A percentile compares a stretch with the other conserved stretches of the same genome.
Conservation (phyloP, 1,140 invertebrate species). For the Diplogasteroides magnus region DNA sequence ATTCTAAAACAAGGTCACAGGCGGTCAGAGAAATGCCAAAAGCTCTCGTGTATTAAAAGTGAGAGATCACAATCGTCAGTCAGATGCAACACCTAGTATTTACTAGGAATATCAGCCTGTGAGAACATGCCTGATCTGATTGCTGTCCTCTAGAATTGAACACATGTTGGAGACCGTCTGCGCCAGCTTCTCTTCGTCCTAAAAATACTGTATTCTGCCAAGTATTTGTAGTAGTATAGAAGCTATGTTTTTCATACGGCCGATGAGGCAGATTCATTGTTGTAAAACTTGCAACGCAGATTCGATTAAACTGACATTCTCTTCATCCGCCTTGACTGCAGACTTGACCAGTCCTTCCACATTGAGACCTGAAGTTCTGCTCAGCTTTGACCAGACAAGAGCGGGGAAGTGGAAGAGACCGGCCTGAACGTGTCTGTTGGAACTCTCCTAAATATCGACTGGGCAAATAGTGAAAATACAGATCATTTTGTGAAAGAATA, state of each 20-base stretch:
- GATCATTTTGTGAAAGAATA: no score
- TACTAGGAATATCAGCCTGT: constrained; percentile 12
- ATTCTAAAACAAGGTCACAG: not conserved
- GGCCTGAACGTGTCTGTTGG: no score
- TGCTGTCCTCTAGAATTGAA: constrained; percentile 37
- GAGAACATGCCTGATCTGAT: constrained; percentile 35
- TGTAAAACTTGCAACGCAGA: not conserved
- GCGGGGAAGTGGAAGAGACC: constrained; percentile 61
- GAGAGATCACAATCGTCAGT: constrained; percentile 58
- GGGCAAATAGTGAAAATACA: no score
- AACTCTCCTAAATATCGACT: no score
- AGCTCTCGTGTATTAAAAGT: constrained; percentile 40
- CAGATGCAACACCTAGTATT: constrained; percentile 34
- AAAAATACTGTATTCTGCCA: constrained; percentile 8
- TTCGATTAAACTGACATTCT: constrained; percentile 17
- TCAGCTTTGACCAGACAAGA: constrained; percentile 57
- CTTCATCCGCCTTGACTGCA: constrained; percentile 39
- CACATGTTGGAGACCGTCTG: constrained; percentile 35
- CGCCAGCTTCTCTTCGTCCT: constrained; percentile 42
- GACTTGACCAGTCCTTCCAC: constrained; percentile 40
- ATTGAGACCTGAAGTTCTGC: constrained; percentile 42
- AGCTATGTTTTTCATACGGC: not conserved
- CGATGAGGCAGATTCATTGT: not conserved
- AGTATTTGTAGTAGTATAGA: not conserved
- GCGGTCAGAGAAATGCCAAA: constrained; percentile 9